A percentile compares a stretch with the other conserved stretches of the same genome.
phyloP scores from a whole-genome alignment of 2,113 vertebrate genomes.

The Catharus fuscescens region DNA sequence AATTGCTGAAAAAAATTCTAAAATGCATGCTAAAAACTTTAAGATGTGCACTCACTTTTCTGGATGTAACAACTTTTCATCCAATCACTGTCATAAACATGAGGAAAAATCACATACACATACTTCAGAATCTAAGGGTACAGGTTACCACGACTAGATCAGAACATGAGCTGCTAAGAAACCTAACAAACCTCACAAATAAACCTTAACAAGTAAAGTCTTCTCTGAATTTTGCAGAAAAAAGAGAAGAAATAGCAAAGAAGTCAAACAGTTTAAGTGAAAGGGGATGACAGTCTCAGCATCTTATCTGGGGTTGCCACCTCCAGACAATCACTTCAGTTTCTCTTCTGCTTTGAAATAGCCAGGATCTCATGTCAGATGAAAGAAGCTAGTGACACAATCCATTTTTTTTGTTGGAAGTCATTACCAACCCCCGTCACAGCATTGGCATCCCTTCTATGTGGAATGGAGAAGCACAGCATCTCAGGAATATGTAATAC shows the following conservation, averaged over 20 bases:
- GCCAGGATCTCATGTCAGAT: not conserved
- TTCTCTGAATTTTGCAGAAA: not conserved
- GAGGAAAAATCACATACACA: not conserved
- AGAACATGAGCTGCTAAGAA: not conserved
- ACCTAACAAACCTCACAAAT: not conserved
- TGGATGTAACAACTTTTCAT: not conserved
- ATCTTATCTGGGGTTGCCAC: not conserved
- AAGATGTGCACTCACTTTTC: not conserved
- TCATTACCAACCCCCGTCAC: not conserved
- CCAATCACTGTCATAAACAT: constrained; percentile 9
- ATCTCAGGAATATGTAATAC: not conserved
- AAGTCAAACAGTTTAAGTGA: not conserved
- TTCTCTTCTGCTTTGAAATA: not conserved
- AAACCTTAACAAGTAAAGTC: not conserved
- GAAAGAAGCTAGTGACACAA: not conserved
- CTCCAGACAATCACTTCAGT: not conserved
- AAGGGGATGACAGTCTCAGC: not conserved
- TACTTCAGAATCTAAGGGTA: not conserved
- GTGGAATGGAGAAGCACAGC: not conserved
- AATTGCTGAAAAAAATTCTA: not conserved
- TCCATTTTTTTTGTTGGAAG: not conserved
- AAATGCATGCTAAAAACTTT: not conserved
- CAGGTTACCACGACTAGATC: not conserved
- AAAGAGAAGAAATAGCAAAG: not conserved
- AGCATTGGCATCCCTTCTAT: not conserved